Percentiles rank a stretch among this genome's conserved stretches.
Evolutionary conservation across 2,888 invertebrate genomes (phyloP).

Genomic region (Smittia aterrima): DNA sequence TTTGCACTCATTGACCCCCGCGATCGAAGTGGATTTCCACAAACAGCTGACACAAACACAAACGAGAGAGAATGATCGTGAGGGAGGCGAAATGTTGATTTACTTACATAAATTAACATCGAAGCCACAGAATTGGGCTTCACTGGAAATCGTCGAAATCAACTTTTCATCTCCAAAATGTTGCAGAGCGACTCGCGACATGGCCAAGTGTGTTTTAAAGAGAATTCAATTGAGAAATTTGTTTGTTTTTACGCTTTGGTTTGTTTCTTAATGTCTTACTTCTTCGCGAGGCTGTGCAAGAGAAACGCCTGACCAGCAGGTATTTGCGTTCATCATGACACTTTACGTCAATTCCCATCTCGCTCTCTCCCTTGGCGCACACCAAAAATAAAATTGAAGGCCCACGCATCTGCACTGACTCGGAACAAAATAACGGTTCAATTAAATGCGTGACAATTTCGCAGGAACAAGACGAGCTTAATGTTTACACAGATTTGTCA

Average conservation of each 20-base stretch:
- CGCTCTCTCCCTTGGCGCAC: too few species aligned
- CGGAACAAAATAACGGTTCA: not conserved
- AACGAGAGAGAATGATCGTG: not conserved
- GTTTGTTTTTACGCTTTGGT: not conserved
- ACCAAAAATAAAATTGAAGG: not conserved
- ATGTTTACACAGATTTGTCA: slow-evolving; percentile 3
- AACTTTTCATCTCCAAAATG: not conserved
- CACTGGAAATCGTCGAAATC: not conserved
- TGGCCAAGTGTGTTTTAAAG: not conserved
- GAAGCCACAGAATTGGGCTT: not conserved
- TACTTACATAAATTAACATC: slow-evolving; percentile 6
- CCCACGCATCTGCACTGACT: not conserved
- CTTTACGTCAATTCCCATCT: not conserved
- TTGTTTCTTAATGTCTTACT: not conserved
- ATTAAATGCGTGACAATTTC: not conserved
- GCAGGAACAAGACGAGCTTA: not conserved
- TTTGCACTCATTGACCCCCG: not conserved
- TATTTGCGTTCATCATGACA: not conserved
- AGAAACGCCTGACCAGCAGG: not conserved
- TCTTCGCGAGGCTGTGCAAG: not conserved
- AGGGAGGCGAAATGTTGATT: not conserved
- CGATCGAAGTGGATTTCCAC: not conserved
- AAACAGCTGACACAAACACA: not conserved
- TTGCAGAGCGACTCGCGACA: not conserved
- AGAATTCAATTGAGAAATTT: not conserved